A percentile compares a stretch with the other conserved stretches of the same genome.
phyloP scores from a whole-genome alignment of 2,113 vertebrate genomes.

The Oxyura jamaicensis region DNA sequence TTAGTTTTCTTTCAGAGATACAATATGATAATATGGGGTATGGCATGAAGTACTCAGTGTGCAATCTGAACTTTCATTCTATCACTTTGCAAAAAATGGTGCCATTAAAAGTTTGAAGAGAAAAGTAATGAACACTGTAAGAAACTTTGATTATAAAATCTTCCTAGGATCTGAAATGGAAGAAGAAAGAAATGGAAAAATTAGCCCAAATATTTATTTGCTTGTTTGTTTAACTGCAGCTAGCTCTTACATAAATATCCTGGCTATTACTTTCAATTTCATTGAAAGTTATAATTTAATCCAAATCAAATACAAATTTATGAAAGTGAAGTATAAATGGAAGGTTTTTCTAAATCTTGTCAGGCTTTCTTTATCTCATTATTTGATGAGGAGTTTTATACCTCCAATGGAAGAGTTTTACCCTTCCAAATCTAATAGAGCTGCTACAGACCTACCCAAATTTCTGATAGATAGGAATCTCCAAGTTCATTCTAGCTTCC shows the following conservation, averaged over 20 bases:
- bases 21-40: background rate
- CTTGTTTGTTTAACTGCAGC: background rate
- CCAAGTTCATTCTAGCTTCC: background rate
- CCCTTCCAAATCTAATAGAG: background rate
- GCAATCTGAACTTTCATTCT: background rate
- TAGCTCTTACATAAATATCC: background rate
- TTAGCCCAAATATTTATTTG: rapidly evolving
- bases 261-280: background rate
- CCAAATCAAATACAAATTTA: background rate
- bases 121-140: background rate
- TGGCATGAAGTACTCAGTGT: background rate
- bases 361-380: background rate
- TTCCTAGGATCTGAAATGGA: background rate
- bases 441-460: background rate
- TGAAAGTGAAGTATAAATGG: background rate
- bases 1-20: background rate
- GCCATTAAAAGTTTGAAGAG: background rate
- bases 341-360: background rate
- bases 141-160: background rate
- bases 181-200: background rate
- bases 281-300: background rate
- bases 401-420: background rate
- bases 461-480: background rate
- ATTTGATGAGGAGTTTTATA: background rate
- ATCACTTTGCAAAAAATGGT: background rate